phyloP scores from a whole-genome alignment of 2,888 invertebrate species.

The Megalurothrips usitatus region DNA sequence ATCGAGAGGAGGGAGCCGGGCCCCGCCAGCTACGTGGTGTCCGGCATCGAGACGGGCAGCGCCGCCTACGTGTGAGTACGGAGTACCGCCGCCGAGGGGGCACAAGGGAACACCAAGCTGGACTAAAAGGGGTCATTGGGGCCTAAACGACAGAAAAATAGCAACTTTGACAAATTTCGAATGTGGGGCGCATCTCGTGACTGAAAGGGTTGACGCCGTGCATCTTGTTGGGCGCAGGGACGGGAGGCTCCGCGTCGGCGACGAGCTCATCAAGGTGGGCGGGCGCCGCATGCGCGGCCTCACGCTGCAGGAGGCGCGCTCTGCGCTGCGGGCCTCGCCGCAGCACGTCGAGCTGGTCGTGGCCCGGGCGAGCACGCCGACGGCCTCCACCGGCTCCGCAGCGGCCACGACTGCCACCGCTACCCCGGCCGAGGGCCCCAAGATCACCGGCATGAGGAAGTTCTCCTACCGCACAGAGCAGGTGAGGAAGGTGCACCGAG shows the following conservation, averaged over 20 bases:
- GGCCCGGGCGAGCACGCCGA: constrained; percentile 38
- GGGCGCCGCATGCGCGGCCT: constrained; percentile 73
- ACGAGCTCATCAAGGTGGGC: constrained; percentile 86
- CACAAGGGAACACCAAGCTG: too few relatives aligned
- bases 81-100: too few relatives aligned
- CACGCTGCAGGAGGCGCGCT: constrained; percentile 57
- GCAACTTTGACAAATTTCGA: too few relatives aligned
- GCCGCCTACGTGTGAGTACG: constrained; percentile 49
- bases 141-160: too few relatives aligned
- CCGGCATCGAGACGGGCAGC: constrained; percentile 50
- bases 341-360: constrained; percentile 49
- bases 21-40: constrained; percentile 47
- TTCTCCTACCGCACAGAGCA: constrained; percentile 43
- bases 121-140: too few relatives aligned
- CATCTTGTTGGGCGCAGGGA: constrained; percentile 60
- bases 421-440: constrained; percentile 35
- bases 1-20: constrained; percentile 41
- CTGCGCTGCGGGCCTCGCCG: constrained; percentile 45
- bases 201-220: not conserved
- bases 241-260: constrained; percentile 74
- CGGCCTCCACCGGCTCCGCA: not conserved
- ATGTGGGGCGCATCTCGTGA: too few relatives aligned
- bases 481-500: not conserved
- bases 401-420: constrained; percentile 31
- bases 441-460: constrained; percentile 49